phyloP scores from a whole-genome alignment of 2,113 vertebrate genomes.

The Harpagus bidentatus region DNA sequence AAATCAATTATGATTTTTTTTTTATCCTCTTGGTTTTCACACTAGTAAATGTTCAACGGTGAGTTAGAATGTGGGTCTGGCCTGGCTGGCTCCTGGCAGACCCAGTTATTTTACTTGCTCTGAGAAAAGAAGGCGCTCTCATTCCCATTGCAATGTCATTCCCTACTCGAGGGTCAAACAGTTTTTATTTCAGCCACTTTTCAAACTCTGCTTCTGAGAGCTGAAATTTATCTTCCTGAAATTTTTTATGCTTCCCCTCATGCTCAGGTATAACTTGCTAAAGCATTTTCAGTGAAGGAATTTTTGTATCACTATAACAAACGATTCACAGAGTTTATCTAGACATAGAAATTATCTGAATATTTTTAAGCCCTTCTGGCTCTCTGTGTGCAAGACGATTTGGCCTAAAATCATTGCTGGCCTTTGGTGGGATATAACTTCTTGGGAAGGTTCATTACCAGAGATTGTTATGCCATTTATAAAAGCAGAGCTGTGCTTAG shows the following conservation, averaged over 20 bases:
- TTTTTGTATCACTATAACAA: background rate
- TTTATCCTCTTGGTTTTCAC: background rate
- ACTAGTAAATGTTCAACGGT: background rate
- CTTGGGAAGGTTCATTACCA: background rate
- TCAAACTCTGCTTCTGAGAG: background rate
- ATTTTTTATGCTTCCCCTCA: background rate
- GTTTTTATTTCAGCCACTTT: background rate
- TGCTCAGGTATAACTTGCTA: background rate
- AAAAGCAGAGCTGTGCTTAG: background rate
- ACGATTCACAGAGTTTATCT: background rate
- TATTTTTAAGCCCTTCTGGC: background rate
- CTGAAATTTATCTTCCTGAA: background rate
- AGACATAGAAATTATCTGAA: background rate
- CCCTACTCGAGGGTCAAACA: background rate
- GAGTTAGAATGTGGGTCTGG: background rate
- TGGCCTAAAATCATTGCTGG: background rate
- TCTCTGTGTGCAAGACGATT: background rate
- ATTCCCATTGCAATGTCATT: background rate
- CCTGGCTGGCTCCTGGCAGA: background rate
- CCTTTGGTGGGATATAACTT: background rate
- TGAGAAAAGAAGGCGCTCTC: conserved; percentile 22
- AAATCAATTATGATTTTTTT: background rate
- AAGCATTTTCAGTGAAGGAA: background rate
- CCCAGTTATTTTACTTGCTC: conserved; percentile 8
- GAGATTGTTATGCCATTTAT: background rate